Evolutionary conservation across 2,888 invertebrate genomes (phyloP).

Genomic region (Nemapogon koenigi): DNA sequence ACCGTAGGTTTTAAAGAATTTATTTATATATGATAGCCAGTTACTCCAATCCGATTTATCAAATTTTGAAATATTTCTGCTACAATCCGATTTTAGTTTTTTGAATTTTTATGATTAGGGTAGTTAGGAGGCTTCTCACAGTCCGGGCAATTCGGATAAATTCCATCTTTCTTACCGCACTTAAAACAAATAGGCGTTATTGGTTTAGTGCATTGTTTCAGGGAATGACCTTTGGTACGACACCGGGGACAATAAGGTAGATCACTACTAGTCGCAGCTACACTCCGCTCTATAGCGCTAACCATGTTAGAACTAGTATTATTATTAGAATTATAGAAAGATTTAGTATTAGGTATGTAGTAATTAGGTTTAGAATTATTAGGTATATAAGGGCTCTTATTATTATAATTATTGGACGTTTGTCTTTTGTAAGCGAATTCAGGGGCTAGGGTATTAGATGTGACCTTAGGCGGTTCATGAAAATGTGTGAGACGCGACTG

Average conservation of each 20-base stretch:
- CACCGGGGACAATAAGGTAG: background rate
- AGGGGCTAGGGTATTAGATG: background rate
- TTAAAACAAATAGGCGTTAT: background rate
- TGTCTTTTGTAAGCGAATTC: background rate
- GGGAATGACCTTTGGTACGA: background rate
- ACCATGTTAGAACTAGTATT: conserved; percentile 1
- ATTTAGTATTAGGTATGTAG: no score
- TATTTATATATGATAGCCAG: conserved; percentile 14
- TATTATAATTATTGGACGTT: background rate
- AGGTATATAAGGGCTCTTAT: background rate
- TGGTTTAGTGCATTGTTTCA: background rate
- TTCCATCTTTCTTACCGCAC: background rate
- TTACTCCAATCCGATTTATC: conserved; percentile 12
- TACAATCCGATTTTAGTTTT: background rate
- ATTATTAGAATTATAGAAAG: background rate
- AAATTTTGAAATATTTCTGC: conserved; percentile 7
- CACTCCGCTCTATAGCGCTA: background rate
- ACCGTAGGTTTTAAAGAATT: conserved; percentile 11
- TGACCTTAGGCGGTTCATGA: background rate
- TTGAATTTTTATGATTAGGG: background rate
- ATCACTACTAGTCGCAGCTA: background rate
- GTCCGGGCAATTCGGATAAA: background rate
- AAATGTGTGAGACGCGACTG: background rate
- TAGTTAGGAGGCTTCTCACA: background rate
- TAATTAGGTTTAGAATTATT: background rate